Conservation (phyloP, 2,113 vertebrate genomes). For the Cinclus cinclus region DNA sequence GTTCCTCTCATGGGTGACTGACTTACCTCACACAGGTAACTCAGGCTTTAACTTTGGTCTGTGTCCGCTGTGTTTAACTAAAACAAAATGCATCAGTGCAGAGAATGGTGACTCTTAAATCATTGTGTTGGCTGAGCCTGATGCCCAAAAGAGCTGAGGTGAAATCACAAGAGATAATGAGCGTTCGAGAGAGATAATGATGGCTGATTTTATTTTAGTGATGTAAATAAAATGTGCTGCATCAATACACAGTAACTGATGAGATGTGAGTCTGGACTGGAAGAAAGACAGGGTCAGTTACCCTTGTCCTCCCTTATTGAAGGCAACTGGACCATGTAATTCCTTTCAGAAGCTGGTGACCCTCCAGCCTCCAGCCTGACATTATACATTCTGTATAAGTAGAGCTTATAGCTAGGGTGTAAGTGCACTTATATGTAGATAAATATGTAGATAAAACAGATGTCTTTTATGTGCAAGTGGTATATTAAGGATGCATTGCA, state of each 20-base stretch:
- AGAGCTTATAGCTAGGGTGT: not conserved
- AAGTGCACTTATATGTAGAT: not conserved
- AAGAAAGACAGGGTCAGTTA: not conserved
- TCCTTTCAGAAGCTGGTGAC: not conserved
- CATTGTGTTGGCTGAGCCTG: not conserved
- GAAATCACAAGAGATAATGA: not conserved
- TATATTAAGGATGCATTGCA: not conserved
- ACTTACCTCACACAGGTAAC: not conserved
- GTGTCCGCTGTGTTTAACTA: not conserved
- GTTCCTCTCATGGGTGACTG: not conserved
- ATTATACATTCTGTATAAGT: not conserved
- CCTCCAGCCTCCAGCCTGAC: not conserved
- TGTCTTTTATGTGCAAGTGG: not conserved
- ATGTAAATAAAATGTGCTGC: not conserved
- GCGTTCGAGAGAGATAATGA: not conserved
- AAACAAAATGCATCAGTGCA: not conserved
- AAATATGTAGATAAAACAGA: not conserved
- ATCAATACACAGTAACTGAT: not conserved
- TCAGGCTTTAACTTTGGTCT: not conserved
- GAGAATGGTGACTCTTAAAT: not conserved
- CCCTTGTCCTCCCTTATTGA: not conserved
- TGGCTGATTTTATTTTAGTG: not conserved
- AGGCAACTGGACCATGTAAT: not conserved
- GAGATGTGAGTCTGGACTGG: not conserved
- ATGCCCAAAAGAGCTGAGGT: not conserved